A percentile compares a stretch with the other conserved stretches of the same genome.
Conservation (phyloP, 2,113 vertebrate species). For the Rhipidura dahli region DNA sequence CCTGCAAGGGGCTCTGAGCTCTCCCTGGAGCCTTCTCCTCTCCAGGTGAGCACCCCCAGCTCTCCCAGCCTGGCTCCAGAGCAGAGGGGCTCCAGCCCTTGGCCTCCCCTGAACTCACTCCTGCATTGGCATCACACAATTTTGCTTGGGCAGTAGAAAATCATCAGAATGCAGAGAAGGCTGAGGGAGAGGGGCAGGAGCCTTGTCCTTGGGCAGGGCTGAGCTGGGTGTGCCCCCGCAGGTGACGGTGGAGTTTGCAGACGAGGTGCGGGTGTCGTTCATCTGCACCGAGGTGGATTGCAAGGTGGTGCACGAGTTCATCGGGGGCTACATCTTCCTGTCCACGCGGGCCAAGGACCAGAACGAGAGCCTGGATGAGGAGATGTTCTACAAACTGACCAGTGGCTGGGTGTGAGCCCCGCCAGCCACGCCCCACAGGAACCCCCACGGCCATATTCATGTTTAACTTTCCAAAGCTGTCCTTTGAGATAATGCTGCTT, state of each 20-base stretch:
- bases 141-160: accelerated
- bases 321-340: constrained; percentile 97
- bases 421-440: not conserved
- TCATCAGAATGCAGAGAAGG: accelerated
- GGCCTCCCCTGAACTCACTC: not conserved
- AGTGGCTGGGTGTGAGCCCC: constrained; percentile 92
- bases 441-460: constrained; percentile 63
- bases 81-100: not conserved
- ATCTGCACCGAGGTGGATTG: constrained; percentile 96
- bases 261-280: constrained; percentile 92
- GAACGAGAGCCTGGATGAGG: constrained; percentile 97
- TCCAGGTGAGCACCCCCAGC: accelerated
- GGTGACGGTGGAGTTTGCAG: constrained; percentile 97
- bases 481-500: constrained; percentile 79
- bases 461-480: constrained; percentile 77
- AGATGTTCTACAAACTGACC: constrained; percentile 99
- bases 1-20: not conserved
- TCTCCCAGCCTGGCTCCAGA: not conserved
- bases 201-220: accelerated
- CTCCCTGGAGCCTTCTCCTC: not conserved
- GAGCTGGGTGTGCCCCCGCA: not conserved
- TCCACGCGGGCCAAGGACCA: constrained; percentile 97
- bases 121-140: accelerated
- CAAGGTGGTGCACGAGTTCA: constrained; percentile 98
- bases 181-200: accelerated